Evolutionary conservation across 1,140 invertebrate genomes (phyloP), one percentile per base, ranked within the genome.

Genomic region (Panulirus ornatus): DNA sequence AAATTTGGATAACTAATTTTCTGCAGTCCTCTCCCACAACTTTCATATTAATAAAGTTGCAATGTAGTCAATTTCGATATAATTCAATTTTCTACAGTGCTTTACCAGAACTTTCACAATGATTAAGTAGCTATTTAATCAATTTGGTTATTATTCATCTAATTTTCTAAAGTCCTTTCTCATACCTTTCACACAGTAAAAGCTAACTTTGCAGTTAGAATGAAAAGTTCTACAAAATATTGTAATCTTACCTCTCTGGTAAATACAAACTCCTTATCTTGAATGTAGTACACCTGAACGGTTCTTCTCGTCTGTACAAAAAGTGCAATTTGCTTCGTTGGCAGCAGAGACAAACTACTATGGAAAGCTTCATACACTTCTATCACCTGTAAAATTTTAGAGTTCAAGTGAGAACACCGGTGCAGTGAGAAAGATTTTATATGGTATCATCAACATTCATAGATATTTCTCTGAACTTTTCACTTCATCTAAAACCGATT

Each of bases 181-280:
- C n/a, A n/a, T n/a, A n/a, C n/a, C n/a, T n/a, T n/a, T n/a, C n/a
- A 58, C 51, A 58, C 51, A 58, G 22, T 58, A 22, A 22, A 22
- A 58, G 51, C 9, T 11, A 58, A 58, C 22, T 9, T 9, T 58
- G 51, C 22, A 22, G 51, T 58, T 9, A 22, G 51, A 22, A 9
- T 14, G 51, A 58, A 58, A 58, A 58, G 51, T 58, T 58, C n/a
- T 58, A 30, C 34, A 8, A 3, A n/a, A 34, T 73, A 73, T 40
- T 30, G 16, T 36, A 73, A 3, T 6, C 78, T 81, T 36, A 81
- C 78, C 78, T 81, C 44, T 30, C 78, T 81, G 44, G 36, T 34
- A 14, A 58, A 81, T n/a, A 81, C 78, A 36, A 81, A 81, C 1
- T 81, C 58, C 34, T 1, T n/a, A 2, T 47, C 78, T 14, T 54